phyloP scores from a whole-genome alignment of 2,113 vertebrate genomes.

The Orycteropus afer region DNA sequence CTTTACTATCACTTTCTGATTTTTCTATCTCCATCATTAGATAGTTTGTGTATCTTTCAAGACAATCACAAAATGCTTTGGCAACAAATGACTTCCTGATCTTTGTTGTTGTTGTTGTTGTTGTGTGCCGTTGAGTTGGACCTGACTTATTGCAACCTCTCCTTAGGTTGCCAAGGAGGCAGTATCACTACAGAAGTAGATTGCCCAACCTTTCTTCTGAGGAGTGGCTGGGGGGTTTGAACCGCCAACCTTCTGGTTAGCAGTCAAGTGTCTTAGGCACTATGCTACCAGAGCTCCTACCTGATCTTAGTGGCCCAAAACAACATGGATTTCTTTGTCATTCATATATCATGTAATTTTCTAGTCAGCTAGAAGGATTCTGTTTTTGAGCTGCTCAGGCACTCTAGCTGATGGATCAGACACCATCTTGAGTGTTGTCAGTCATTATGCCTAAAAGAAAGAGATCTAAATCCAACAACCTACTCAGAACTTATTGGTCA shows the following conservation, averaged over 20 bases:
- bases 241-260: too few relatives aligned
- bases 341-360: neutral
- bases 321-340: neutral
- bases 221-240: too few relatives aligned
- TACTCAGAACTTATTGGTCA: neutral
- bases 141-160: too few relatives aligned
- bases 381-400: neutral
- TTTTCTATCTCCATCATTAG: rapidly evolving
- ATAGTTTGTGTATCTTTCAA: neutral
- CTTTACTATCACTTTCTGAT: neutral
- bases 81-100: neutral
- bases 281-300: too few relatives aligned
- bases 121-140: too few relatives aligned
- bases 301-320: neutral
- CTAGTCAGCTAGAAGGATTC: neutral
- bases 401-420: neutral
- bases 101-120: too few relatives aligned
- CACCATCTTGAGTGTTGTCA: neutral
- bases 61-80: neutral
- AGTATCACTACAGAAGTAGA: too few relatives aligned
- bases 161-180: too few relatives aligned
- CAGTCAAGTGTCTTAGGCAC: too few relatives aligned
- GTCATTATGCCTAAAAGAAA: neutral
- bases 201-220: too few relatives aligned
- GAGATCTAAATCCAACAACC: neutral